Percentiles rank a stretch among this genome's conserved stretches.
Evolutionary conservation across 2,113 vertebrate species (phyloP).

Genomic region (Psettodes erumei): DNA sequence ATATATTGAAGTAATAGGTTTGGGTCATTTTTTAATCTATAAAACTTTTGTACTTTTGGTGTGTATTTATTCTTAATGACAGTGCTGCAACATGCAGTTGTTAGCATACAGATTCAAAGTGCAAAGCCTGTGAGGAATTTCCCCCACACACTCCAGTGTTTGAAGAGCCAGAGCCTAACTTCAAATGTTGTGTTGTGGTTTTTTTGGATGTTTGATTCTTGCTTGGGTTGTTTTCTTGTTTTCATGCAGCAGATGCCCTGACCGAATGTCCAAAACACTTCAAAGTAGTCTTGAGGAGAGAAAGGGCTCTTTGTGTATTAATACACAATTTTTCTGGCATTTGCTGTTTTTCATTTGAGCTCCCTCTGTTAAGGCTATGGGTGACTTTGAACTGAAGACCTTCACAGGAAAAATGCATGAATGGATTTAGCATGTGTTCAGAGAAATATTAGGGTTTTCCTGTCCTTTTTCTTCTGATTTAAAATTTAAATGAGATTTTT

Average conservation of each 20-base stretch:
- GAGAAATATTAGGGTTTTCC: background rate
- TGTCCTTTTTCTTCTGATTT: background rate
- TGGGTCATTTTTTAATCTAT: background rate
- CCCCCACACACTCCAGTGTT: background rate
- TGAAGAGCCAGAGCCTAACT: background rate
- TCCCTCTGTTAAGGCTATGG: background rate
- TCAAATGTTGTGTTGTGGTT: background rate
- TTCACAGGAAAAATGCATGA: background rate
- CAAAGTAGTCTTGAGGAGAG: slow-evolving; percentile 1
- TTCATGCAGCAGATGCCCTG: slow-evolving; percentile 11
- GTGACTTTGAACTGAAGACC: slow-evolving; percentile 9
- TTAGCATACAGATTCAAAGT: background rate
- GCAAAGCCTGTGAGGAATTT: background rate
- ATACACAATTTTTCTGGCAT: background rate
- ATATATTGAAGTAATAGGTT: too few relatives aligned
- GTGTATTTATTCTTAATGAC: background rate
- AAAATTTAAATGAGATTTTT: too few relatives aligned
- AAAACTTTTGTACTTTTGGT: background rate
- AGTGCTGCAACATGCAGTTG: background rate
- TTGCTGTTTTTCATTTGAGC: background rate
- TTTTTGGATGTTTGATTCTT: background rate
- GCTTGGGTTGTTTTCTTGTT: background rate
- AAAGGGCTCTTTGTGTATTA: background rate
- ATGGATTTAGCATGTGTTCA: background rate
- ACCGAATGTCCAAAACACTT: slow-evolving; percentile 9